A percentile compares a stretch with the other conserved stretches of the same genome.
phyloP scores from a whole-genome alignment of 2,113 vertebrate species.

The Cyanocitta stelleri region DNA sequence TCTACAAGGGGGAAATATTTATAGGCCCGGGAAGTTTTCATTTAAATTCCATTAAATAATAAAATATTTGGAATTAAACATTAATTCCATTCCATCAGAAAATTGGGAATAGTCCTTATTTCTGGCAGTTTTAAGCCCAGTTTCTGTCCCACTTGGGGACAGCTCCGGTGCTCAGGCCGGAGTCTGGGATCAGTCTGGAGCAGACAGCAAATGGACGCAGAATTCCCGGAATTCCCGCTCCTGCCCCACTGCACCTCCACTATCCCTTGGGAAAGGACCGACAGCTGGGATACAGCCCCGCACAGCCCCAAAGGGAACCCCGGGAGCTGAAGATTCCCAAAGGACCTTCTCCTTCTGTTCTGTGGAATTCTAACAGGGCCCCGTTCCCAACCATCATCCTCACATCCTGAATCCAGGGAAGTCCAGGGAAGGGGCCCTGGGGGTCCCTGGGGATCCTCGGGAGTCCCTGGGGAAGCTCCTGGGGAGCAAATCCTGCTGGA shows the following conservation, averaged over 20 bases:
- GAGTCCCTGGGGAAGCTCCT: not conserved
- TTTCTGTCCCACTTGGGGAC: no score
- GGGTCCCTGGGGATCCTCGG: not conserved
- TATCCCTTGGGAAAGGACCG: not conserved
- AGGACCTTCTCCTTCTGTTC: rapidly evolving
- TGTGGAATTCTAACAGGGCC: rapidly evolving
- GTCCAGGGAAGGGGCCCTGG: not conserved
- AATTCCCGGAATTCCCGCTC: no score
- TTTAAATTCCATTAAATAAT: constrained; percentile 5
- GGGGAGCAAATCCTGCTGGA: rapidly evolving
- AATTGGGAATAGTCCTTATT: not conserved
- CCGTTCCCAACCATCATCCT: not conserved
- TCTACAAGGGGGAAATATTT: not conserved
- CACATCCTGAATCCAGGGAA: not conserved
- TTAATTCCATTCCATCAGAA: not conserved
- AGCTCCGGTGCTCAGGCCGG: not conserved
- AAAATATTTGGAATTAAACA: not conserved
- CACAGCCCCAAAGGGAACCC: rapidly evolving
- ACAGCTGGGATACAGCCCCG: not conserved
- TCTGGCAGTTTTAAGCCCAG: not conserved
- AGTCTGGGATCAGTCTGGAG: not conserved
- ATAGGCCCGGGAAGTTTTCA: not conserved
- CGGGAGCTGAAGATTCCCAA: rapidly evolving
- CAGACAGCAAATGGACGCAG: not conserved
- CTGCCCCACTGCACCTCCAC: rapidly evolving